Conservation (phyloP, 2,888 invertebrate species). For the Stenodera caucasica region DNA sequence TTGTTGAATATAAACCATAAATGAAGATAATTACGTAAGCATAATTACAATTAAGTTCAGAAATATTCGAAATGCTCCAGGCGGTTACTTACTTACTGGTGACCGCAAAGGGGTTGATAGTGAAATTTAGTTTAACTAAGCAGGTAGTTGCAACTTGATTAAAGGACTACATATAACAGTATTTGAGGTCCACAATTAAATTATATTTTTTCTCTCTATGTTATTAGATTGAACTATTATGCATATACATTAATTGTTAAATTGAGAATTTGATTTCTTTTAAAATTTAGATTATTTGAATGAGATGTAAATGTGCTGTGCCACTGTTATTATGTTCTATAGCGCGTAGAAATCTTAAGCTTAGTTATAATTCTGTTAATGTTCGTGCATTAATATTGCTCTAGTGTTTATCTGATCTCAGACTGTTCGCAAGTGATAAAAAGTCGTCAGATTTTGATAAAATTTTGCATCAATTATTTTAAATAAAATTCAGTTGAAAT, state of each 20-base stretch:
- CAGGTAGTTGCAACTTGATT: neutral
- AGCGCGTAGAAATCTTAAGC: neutral
- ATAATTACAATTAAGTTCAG: neutral
- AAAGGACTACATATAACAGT: no score
- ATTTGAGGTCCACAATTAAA: no score
- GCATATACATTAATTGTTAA: no score
- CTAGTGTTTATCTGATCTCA: neutral
- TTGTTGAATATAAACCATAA: neutral
- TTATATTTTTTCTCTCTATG: no score
- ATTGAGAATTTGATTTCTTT: no score
- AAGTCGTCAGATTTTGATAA: neutral
- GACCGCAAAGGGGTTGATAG: neutral
- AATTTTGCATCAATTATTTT: neutral
- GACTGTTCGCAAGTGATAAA: neutral
- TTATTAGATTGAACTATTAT: no score
- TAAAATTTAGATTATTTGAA: neutral
- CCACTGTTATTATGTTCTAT: neutral
- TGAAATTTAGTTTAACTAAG: neutral
- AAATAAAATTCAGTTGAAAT: neutral
- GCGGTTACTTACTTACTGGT: neutral
- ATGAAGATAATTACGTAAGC: neutral
- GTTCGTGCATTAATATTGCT: neutral
- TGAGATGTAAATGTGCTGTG: neutral
- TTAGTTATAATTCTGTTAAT: neutral
- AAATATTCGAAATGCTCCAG: neutral